Percentiles rank a stretch among this genome's conserved stretches.
phyloP scores from a whole-genome alignment of 2,113 vertebrate genomes.

The Catharus minimus region DNA sequence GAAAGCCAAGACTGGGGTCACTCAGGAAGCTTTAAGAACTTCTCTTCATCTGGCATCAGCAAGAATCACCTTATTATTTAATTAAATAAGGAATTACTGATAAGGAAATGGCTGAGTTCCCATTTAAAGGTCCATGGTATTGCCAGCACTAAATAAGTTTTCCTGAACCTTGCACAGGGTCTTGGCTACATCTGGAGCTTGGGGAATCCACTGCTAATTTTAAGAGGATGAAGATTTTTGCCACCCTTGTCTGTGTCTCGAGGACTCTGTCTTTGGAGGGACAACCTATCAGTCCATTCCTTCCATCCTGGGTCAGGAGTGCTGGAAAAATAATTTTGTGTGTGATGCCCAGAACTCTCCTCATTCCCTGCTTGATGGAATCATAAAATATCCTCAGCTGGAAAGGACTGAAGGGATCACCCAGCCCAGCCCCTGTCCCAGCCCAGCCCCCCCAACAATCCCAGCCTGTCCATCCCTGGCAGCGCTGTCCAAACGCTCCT shows the following conservation, averaged over 20 bases:
- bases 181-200: neutral
- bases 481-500: no score
- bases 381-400: no score
- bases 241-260: accelerated
- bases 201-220: neutral
- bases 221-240: neutral
- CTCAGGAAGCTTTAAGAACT: neutral
- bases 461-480: no score
- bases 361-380: neutral
- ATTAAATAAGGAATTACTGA: neutral
- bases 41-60: neutral
- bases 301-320: neutral
- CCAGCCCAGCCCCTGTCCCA: no score
- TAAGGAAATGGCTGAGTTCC: accelerated
- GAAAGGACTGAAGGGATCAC: no score
- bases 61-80: neutral
- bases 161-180: neutral
- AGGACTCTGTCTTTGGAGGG: neutral
- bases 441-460: no score
- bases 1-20: neutral
- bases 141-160: neutral
- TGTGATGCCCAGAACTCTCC: neutral
- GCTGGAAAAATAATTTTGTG: neutral
- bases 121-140: accelerated
- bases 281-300: neutral